Base-by-base conservation (phyloP, 2,888 invertebrate genomes). In the Himalopsyche kuldschensis region DNA sequence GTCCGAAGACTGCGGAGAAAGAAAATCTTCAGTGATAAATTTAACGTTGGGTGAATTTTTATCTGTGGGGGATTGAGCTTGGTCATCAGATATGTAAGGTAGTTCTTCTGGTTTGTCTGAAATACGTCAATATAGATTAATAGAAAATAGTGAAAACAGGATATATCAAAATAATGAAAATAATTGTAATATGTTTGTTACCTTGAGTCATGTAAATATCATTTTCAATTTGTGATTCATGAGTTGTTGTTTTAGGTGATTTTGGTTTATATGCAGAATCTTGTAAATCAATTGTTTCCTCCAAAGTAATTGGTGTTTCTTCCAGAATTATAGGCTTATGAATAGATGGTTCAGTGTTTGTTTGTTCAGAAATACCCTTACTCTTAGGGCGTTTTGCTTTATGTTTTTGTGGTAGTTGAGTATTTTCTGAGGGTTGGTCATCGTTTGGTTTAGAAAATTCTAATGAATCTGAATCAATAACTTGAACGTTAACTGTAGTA, bases 1-100 rank as follows among this genome's bases (percentile, higher is more conserved):
- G 82, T 92, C 92, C 6, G 90, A 91, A 84, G 90, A 89, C 87
- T 89, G 90, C 20, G 90, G 89, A 31, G 90, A 90, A 41, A 79
- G 81, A 47, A 69, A 30, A 48, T 84, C 84, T 20, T 84, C 81
- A 30, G 69, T 55, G 55, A 55, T 55, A 55, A 24, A 55, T 55
- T 55, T 55, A 55, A 6, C 55, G 24, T 55, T 55, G 8, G 55
- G 55, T 55, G 20, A 55, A 55, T 20, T 55, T 55, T 55, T 55
- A 55, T 55, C 55, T 55, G 55, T 55, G 55, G 55, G 55, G n/a
- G 55, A 55, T 55, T 55, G 55, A 24, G 55, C 8, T 55, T 55
- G 55, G 55, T 55, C 55, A 24, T 55, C 55, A 55, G 55, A 20
- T 20, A 55, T 55, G 55, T 55, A 24, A 63, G 82, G 80, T 41